Conservation (phyloP, 1,140 invertebrate genomes). For the Anastrepha obliqua region DNA sequence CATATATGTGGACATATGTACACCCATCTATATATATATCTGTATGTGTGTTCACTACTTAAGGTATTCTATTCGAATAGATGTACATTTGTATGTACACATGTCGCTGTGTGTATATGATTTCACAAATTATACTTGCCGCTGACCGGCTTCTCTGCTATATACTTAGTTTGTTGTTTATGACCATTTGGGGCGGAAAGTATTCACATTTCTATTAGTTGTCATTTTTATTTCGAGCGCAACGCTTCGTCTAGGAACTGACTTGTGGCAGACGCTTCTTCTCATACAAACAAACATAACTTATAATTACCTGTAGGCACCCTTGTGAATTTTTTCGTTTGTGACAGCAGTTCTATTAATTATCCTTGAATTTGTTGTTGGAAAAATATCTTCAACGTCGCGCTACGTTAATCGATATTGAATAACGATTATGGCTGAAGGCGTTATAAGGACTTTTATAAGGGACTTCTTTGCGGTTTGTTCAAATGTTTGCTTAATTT, state of each 20-base stretch:
- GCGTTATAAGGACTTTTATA: conserved; percentile 69
- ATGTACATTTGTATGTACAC: neutral
- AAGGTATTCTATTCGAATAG: neutral
- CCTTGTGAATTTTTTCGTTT: neutral
- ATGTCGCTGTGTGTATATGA: neutral
- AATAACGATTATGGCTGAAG: conserved; percentile 62
- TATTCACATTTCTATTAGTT: conserved; percentile 50
- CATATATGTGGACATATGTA: neutral
- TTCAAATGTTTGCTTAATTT: conserved; percentile 50
- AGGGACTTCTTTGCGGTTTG: conserved; percentile 72
- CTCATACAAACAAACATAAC: neutral
- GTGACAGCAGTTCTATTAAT: neutral
- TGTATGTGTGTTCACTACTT: neutral
- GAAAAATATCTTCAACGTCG: neutral
- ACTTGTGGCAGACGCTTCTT: neutral
- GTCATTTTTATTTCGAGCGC: conserved; percentile 54
- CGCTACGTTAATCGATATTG: neutral
- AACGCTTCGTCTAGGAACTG: conserved; percentile 30
- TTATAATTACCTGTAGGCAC: neutral
- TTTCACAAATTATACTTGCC: neutral
- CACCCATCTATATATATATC: neutral
- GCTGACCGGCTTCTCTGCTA: conserved; percentile 20
- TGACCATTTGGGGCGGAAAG: conserved; percentile 41
- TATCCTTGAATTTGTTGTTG: conserved; percentile 19
- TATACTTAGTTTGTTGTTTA: conserved; percentile 20